Evolutionary conservation across 2,797 vertebrate species (phyloP).

Genomic region (Micrastur ruficollis): DNA sequence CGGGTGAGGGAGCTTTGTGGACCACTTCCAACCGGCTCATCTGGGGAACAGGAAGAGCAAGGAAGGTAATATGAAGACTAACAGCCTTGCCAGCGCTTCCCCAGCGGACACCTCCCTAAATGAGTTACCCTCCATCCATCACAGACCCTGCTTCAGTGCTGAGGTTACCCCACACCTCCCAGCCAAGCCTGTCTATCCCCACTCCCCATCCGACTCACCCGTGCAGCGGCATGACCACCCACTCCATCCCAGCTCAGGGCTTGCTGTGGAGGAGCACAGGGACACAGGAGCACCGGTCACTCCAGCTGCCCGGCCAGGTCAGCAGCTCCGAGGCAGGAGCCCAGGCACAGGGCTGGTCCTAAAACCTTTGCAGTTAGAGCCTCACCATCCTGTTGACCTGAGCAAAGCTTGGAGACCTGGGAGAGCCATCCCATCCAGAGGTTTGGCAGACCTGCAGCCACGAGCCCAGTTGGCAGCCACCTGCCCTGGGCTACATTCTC

Average conservation of each 20-base stretch:
- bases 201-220: fast-evolving
- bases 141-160: neutral
- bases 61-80: neutral
- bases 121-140: neutral
- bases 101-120: neutral
- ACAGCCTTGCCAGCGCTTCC: neutral
- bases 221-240: fast-evolving
- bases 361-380: neutral
- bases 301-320: neutral
- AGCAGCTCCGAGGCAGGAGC: neutral
- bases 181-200: neutral
- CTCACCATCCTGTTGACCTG: fast-evolving
- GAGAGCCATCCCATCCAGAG: neutral
- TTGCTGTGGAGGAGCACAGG: neutral
- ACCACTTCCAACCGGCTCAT: neutral
- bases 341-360: neutral
- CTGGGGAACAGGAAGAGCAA: neutral
- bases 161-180: neutral
- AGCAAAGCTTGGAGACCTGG: neutral
- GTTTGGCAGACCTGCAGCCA: neutral
- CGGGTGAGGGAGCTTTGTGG: neutral
- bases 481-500: neutral
- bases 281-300: fast-evolving
- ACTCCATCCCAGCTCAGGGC: neutral
- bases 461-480: neutral